Evolutionary conservation across 1,140 invertebrate genomes (phyloP), one percentile per base, ranked within the genome.

Genomic region (Pseudomyrmex pallidus): DNA sequence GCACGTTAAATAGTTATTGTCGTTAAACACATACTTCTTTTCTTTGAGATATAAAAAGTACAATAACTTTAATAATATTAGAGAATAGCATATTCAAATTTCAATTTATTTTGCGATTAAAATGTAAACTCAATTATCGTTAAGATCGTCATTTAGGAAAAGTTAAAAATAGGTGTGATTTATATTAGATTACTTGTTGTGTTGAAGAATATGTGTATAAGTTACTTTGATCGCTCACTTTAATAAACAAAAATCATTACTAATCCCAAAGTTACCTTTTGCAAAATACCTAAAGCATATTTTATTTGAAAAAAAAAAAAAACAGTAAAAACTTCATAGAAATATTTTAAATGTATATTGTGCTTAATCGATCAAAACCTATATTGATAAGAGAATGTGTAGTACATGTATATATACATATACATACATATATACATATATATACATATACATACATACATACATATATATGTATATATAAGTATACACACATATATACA

Each of bases 151-250:
- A 76, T 62, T 76, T 89, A 90, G 87, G 72, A 83, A 87, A 76
- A 87, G 50, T 83, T 87, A 5, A 35, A 35, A 80, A 87, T 87
- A 86, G 66, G 85, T 90, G 85, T 87, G 85, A 82, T 88, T 88
- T 89, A 83, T 89, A 88, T 88, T 89, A 86, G 87, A 82, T 83
- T 77, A 89, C 87, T 80, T 87, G 77, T 87, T 90, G 48, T 90
- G 82, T 88, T 87, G 48, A 90, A 87, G 83, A 85, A 87, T 80
- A 63, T 88, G 89, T 91, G 90, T 73, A 89, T 91, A 91, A 90
- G 85, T 90, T 89, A 83, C 88, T 85, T 89, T 82, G 73, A 20
- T 91, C 89, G 66, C 84, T 87, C 89, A 89, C 74, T 87, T 35
- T 85, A 91, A 91, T 91, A 91, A 91, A 91, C 64, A 89, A 85